phyloP scores from a whole-genome alignment of 1,140 invertebrate species.

The Drosophila novamexicana region DNA sequence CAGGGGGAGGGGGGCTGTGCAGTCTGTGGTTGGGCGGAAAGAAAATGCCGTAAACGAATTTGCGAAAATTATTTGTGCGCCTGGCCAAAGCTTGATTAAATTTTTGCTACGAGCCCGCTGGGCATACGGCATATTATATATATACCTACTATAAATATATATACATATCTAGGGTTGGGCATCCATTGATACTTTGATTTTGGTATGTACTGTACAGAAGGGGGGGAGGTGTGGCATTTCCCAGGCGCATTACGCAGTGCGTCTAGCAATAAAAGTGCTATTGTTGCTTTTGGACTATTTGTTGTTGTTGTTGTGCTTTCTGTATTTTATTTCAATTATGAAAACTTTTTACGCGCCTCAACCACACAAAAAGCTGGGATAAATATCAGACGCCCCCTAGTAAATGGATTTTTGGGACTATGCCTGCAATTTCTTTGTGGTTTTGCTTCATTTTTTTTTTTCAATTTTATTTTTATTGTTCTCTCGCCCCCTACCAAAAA shows the following conservation, averaged over 20 bases:
- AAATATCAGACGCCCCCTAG: constrained; percentile 17
- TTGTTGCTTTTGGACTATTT: constrained; percentile 23
- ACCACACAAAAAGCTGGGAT: constrained; percentile 23
- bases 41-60: constrained; percentile 76
- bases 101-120: constrained; percentile 60
- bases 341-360: constrained; percentile 57
- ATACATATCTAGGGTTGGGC: constrained; percentile 45
- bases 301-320: constrained; percentile 14
- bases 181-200: constrained; percentile 77
- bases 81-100: constrained; percentile 65
- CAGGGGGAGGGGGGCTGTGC: neutral
- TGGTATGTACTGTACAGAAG: constrained; percentile 7
- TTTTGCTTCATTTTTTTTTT: constrained; percentile 29
- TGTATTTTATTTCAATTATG: constrained; percentile 77
- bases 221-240: constrained; percentile 42
- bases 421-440: constrained; percentile 50
- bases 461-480: constrained; percentile 6
- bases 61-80: constrained; percentile 73
- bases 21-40: constrained; percentile 26
- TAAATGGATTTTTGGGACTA: constrained; percentile 44
- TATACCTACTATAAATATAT: constrained; percentile 27
- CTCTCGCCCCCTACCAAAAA: neutral
- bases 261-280: constrained; percentile 30
- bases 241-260: constrained; percentile 43
- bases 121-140: constrained; percentile 70